A percentile compares a stretch with the other conserved stretches of the same genome.
phyloP scores from a whole-genome alignment of 2,113 vertebrate species.

The Hydropotes inermis region DNA sequence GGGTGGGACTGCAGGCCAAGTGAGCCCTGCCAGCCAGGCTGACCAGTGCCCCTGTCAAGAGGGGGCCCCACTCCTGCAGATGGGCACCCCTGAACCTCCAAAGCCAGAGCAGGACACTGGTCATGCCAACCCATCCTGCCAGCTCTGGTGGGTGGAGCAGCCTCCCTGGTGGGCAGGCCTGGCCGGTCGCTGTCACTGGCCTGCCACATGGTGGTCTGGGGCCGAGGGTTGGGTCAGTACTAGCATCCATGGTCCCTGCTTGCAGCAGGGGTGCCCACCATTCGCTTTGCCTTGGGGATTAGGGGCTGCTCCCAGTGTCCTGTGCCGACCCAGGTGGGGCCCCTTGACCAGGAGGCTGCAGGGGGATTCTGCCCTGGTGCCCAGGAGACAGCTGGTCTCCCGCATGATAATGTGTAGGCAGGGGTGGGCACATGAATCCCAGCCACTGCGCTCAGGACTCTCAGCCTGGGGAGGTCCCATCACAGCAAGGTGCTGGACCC shows the following conservation, averaged over 20 bases:
- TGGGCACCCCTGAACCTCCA: accelerated
- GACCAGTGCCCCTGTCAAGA: background rate
- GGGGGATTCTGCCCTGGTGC: no score
- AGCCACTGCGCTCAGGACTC: background rate
- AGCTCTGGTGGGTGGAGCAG: background rate
- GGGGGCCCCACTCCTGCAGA: background rate
- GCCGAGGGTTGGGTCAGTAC: background rate
- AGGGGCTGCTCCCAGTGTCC: background rate
- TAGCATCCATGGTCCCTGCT: no score
- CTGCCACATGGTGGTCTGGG: background rate
- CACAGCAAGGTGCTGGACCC: background rate
- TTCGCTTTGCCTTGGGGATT: background rate
- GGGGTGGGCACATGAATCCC: accelerated
- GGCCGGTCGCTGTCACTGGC: accelerated
- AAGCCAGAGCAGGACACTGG: background rate
- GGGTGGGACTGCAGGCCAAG: background rate
- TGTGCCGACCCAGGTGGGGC: background rate
- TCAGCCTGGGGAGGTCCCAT: background rate
- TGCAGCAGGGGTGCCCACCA: background rate
- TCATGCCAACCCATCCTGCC: background rate
- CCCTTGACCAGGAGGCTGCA: background rate
- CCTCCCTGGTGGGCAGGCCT: background rate
- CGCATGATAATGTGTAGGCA: accelerated
- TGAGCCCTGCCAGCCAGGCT: background rate
- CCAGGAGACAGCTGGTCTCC: background rate